phyloP scores from a whole-genome alignment of 2,888 invertebrate genomes.

The Tenodera sinensis region DNA sequence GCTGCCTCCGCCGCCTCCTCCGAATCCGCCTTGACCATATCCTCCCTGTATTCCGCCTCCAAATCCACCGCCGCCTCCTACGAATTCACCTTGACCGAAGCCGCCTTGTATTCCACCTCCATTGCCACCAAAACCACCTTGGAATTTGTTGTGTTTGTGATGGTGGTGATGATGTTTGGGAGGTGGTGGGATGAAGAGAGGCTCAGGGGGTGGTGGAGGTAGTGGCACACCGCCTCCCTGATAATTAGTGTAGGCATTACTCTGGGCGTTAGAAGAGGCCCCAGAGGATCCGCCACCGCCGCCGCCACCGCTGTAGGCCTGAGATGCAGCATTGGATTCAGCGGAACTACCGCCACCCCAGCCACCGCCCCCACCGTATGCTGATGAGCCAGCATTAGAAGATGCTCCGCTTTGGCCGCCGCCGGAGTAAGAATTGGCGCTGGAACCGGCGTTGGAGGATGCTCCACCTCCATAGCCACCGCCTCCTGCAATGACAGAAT shows the following conservation, averaged over 20 bases:
- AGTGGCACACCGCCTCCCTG: not conserved
- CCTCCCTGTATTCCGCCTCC: too few relatives aligned
- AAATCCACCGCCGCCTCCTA: too few relatives aligned
- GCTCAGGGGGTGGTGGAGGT: too few relatives aligned
- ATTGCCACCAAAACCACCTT: not conserved
- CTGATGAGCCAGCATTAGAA: not conserved
- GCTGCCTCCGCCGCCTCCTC: too few relatives aligned
- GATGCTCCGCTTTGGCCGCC: not conserved
- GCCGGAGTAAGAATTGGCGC: too few relatives aligned
- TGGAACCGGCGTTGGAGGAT: too few relatives aligned
- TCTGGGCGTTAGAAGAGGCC: not conserved
- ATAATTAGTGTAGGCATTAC: not conserved
- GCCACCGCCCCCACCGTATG: not conserved
- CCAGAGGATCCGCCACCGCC: not conserved
- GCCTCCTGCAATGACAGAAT: too few relatives aligned
- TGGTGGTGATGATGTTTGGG: not conserved
- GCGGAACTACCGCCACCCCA: not conserved
- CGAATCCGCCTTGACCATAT: too few relatives aligned
- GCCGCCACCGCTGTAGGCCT: not conserved
- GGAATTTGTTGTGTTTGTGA: not conserved
- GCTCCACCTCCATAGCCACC: not conserved
- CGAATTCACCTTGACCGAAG: too few relatives aligned
- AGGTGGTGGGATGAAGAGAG: not conserved
- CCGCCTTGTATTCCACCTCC: too few relatives aligned
- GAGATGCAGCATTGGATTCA: not conserved